A percentile compares a stretch with the other conserved stretches of the same genome.
Conservation (phyloP, 2,113 vertebrate genomes). For the Casuarius casuarius region DNA sequence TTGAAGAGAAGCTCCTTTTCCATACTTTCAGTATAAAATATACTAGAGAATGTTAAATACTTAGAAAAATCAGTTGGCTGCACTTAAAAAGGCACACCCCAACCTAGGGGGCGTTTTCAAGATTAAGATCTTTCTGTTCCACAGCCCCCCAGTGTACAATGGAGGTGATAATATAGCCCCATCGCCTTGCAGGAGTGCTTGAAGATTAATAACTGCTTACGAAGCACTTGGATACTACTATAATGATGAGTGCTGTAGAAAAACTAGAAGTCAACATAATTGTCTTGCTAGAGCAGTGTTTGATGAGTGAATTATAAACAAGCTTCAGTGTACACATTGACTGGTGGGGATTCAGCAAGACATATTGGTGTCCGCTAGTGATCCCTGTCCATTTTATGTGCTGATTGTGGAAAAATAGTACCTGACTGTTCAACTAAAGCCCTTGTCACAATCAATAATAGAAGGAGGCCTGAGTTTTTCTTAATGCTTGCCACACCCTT, state of each 20-base stretch:
- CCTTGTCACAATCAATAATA: not conserved
- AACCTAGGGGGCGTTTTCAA: not conserved
- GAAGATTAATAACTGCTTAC: not conserved
- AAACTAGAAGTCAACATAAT: not conserved
- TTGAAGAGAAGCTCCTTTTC: not conserved
- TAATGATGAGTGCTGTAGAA: not conserved
- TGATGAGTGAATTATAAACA: not conserved
- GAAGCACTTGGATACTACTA: not conserved
- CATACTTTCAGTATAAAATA: not conserved
- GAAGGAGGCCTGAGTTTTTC: not conserved
- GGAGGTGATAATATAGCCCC: not conserved
- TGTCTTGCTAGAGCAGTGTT: not conserved
- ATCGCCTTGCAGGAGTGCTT: not conserved
- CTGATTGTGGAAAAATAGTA: not conserved
- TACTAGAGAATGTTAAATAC: not conserved
- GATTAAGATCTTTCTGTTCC: not conserved
- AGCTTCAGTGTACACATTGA: not conserved
- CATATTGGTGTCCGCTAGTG: not conserved
- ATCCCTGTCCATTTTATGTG: not conserved
- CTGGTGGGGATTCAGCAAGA: not conserved
- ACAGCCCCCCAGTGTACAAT: rapidly evolving
- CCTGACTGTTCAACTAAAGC: not conserved
- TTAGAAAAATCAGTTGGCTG: not conserved
- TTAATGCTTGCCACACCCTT: not conserved
- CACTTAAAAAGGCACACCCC: not conserved